phyloP scores from a whole-genome alignment of 2,888 invertebrate genomes.

The Carterocephalus palaemon region DNA sequence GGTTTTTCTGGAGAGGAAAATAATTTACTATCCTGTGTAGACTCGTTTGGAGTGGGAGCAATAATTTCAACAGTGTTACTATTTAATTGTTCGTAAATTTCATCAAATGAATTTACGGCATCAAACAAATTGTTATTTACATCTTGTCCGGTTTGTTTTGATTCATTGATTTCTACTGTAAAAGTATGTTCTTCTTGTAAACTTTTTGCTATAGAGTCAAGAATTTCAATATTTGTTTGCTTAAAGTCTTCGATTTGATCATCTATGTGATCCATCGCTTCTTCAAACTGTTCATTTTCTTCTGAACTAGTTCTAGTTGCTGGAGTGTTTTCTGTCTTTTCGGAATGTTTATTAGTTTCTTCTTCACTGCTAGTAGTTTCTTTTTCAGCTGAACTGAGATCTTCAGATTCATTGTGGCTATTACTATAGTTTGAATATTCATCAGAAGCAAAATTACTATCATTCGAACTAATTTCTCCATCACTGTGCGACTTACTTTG shows the following conservation, averaged over 20 bases:
- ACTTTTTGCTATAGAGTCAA: constrained; percentile 68
- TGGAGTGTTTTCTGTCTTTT: constrained; percentile 28
- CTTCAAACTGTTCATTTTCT: constrained; percentile 72
- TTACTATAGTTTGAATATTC: constrained; percentile 74
- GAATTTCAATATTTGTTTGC: constrained; percentile 62
- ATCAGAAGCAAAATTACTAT: constrained; percentile 47
- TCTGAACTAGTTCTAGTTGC: constrained; percentile 62
- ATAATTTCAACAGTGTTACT: constrained; percentile 28
- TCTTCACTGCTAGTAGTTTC: constrained; percentile 48
- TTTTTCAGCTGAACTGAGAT: constrained; percentile 59
- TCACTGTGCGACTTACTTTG: constrained; percentile 70
- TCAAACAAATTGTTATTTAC: constrained; percentile 59
- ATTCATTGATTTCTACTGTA: constrained; percentile 41
- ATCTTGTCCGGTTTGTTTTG: constrained; percentile 41
- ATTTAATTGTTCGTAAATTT: constrained; percentile 65
- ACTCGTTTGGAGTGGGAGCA: constrained; percentile 5
- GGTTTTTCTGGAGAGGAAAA: constrained; percentile 10
- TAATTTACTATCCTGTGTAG: constrained; percentile 1
- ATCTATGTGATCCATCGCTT: constrained; percentile 70
- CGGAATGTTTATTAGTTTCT: constrained; percentile 28
- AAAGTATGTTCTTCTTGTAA: constrained; percentile 63
- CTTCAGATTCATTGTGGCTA: constrained; percentile 59
- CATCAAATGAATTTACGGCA: constrained; percentile 63
- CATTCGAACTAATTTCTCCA: constrained; percentile 55
- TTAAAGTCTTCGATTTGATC: constrained; percentile 59